A percentile compares a stretch with the other conserved stretches of the same genome.
phyloP scores from a whole-genome alignment of 2,888 invertebrate species.

The Pristionchus maxplancki region DNA sequence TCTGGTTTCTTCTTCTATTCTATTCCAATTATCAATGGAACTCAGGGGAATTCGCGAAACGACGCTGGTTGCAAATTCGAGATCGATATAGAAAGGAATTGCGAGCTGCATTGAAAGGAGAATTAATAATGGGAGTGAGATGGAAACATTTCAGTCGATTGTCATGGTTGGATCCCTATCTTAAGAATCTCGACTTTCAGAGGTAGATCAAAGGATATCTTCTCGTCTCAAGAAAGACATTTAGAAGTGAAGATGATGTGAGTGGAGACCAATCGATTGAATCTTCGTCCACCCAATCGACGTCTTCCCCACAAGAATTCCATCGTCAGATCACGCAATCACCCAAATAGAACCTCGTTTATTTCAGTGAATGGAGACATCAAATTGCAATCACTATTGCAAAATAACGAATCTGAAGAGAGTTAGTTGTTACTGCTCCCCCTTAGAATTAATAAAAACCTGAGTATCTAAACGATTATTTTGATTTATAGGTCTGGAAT shows the following conservation, averaged over 20 bases:
- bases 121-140: conserved; percentile 64
- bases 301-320: conserved; percentile 14
- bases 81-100: conserved; percentile 76
- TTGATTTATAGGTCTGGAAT: not conserved
- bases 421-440: too few species aligned
- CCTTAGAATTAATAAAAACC: too few species aligned
- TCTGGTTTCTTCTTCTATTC: not conserved
- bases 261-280: conserved; percentile 27
- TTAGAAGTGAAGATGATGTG: conserved; percentile 43
- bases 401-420: not conserved
- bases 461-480: not conserved
- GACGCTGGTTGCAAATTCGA: conserved; percentile 74
- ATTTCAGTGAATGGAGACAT: conserved; percentile 10
- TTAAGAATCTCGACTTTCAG: conserved; percentile 60
- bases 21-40: conserved; percentile 49
- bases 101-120: conserved; percentile 68
- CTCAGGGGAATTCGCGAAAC: conserved; percentile 75
- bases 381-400: not conserved
- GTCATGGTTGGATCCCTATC: conserved; percentile 75
- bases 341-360: not conserved
- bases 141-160: conserved; percentile 72
- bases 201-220: not conserved
- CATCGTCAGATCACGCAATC: not conserved
- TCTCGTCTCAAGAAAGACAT: not conserved
- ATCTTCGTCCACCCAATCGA: not conserved